Evolutionary conservation across 2,888 invertebrate species (phyloP), one percentile per base, ranked within the genome.

Genomic region (Mythimna vitellina): DNA sequence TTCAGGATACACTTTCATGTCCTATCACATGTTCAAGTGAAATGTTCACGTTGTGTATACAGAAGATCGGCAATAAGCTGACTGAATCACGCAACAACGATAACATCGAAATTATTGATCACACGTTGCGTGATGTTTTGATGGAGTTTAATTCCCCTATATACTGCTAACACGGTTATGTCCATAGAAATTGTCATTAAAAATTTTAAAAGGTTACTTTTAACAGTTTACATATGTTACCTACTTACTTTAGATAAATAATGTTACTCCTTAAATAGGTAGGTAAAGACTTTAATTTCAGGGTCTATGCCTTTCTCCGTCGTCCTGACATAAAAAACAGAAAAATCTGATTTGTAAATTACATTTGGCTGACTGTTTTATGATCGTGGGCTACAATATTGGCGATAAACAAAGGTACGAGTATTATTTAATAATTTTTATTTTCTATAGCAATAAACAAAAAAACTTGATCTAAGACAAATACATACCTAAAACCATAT

Each of bases 1-100:
- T 71, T 92, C 91, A 29, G 95, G 95, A 81, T 94, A 87, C 53
- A 96, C 93, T 89, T 87, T 94, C 95, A 95, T 95, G 73, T 85
- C 83, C 73, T 83, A 74, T 89, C 78, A 89, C 87, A 87, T 84
- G 86, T 81, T 78, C 65, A 78, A 64, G 65, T 72, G n/a, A 35
- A 83, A 68, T 78, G 66, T 80, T 75, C 67, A 71, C 60, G 58
- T 82, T 81, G 70, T 78, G 63, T 70, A 71, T 71, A 71, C 63
- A 81, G 64, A 70, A 76, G 72, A 80, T 75, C 74, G 74, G 76
- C 70, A 74, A 76, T 79, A 76, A 84, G 62, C 73, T 58, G 75
- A 89, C 83, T 86, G 81, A 89, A 92, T 89, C 91, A 93, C 89
- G 89, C 85, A 69, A 90, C 70, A 56, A 73, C 77, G 92, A 93